These are phyloP conservation scores for Falco biarmicus DNA, from an alignment of 2,797 vertebrate species.

Conservation along the genomic window DNA sequence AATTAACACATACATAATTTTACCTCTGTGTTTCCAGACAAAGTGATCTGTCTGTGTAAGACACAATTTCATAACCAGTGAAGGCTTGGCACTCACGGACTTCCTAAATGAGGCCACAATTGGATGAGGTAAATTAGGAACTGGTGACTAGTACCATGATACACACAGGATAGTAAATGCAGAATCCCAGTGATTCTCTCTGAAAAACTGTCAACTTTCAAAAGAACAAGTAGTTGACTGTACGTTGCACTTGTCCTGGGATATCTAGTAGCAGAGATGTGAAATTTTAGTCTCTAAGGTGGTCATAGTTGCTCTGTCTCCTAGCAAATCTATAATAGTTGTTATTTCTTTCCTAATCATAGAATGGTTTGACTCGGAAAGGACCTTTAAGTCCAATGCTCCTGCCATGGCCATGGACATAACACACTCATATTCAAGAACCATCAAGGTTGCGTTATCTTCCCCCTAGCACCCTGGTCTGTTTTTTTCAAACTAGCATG, in stretches of 20 bases:
- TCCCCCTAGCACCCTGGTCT: background rate
- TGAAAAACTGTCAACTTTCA: background rate
- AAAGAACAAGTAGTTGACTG: background rate
- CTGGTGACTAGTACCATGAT: background rate
- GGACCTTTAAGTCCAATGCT: background rate
- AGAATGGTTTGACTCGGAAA: background rate
- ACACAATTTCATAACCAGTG: slow-evolving; percentile 21
- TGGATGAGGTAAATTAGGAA: background rate
- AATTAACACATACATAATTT: background rate
- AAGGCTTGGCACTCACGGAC: slow-evolving; percentile 12
- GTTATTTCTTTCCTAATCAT: background rate
- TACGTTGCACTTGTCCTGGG: background rate
- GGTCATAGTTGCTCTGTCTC: background rate
- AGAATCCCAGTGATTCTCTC: background rate
- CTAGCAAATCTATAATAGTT: background rate
- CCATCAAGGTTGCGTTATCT: background rate
- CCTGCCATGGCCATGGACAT: background rate
- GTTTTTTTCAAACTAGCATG: background rate
- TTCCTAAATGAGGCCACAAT: slow-evolving; percentile 45
- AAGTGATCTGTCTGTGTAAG: slow-evolving; percentile 15
- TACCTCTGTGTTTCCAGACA: slow-evolving; percentile 30
- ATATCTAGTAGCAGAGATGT: background rate
- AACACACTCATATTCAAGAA: background rate
- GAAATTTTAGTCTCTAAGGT: background rate
- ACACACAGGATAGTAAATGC: background rate